Evolutionary conservation across 2,797 vertebrate genomes (phyloP).

Genomic region (Cyprinodon diabolis): DNA sequence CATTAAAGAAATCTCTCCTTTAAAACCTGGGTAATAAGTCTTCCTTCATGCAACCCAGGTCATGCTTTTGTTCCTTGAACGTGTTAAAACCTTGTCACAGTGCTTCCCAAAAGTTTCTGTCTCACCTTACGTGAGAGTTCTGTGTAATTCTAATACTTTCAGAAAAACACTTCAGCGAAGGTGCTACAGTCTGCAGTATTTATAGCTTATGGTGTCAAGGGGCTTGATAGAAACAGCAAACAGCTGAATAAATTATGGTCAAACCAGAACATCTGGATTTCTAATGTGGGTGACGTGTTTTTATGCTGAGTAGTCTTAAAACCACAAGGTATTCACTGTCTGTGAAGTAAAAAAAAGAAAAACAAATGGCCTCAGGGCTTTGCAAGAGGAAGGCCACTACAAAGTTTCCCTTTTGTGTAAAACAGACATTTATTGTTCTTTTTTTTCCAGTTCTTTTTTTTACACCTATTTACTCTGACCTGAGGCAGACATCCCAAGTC

Average conservation of each 20-base stretch:
- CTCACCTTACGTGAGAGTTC: conserved; percentile 49
- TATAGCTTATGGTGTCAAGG: conserved; percentile 21
- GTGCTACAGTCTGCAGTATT: not conserved
- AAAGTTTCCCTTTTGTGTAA: not conserved
- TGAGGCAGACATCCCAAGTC: no score
- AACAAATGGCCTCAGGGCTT: not conserved
- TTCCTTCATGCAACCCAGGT: conserved; percentile 35
- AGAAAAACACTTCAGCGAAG: conserved; percentile 2
- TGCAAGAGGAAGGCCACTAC: not conserved
- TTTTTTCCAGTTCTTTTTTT: not conserved
- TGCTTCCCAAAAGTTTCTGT: conserved; percentile 27
- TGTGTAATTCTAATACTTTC: conserved; percentile 21
- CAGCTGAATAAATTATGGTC: not conserved
- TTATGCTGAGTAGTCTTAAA: not conserved
- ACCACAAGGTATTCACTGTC: not conserved
- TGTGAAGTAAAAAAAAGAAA: not conserved
- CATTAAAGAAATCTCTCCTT: no score
- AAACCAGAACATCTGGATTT: not conserved
- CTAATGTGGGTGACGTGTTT: not conserved
- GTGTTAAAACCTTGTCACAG: conserved; percentile 30
- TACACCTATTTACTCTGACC: no score
- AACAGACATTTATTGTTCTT: not conserved
- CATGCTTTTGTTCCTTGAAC: conserved; percentile 2
- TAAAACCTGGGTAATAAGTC: no score
- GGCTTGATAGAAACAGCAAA: conserved; percentile 5